phyloP scores from a whole-genome alignment of 2,888 invertebrate genomes.

The Ochropleura plecta region DNA sequence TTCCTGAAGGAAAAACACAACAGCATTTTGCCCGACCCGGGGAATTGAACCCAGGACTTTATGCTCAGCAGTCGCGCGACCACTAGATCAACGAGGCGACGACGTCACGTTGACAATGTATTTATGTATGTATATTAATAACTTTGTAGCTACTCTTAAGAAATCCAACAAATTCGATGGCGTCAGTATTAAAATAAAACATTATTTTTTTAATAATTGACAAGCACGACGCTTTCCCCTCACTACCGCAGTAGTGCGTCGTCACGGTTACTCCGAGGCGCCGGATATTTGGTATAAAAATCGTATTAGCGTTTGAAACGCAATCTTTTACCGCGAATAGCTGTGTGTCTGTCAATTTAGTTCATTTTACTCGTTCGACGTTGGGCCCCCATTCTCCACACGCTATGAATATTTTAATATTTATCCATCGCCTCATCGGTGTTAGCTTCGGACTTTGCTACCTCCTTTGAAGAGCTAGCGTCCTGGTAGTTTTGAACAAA shows the following conservation, averaged over 20 bases:
- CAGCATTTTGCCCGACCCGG: no score
- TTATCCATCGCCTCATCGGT: slow-evolving; percentile 55
- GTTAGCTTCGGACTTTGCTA: slow-evolving; percentile 37
- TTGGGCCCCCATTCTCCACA: slow-evolving; percentile 42
- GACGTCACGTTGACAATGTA: no score
- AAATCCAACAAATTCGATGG: background rate
- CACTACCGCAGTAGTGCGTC: slow-evolving; percentile 64
- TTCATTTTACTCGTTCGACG: slow-evolving; percentile 43
- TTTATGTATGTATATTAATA: background rate
- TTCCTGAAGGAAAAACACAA: no score
- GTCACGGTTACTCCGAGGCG: slow-evolving; percentile 69
- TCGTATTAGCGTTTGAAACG: slow-evolving; percentile 73
- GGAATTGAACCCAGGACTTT: no score
- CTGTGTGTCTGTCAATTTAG: slow-evolving; percentile 64
- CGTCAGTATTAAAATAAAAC: background rate
- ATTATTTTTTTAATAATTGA: slow-evolving; percentile 41
- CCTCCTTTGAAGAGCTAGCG: slow-evolving; percentile 29
- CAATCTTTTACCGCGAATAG: slow-evolving; percentile 70
- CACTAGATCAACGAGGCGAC: no score
- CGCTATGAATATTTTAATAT: slow-evolving; percentile 65
- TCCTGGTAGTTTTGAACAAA: slow-evolving; percentile 43
- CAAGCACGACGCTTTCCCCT: slow-evolving; percentile 23
- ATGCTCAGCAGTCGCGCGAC: no score
- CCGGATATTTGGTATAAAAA: slow-evolving; percentile 78
- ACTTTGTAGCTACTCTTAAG: background rate